Percentiles rank a stretch among this genome's conserved stretches.
These are phyloP conservation scores for Drosophila rufa DNA, from an alignment of 1,140 invertebrate species.

Conservation along the genomic window DNA sequence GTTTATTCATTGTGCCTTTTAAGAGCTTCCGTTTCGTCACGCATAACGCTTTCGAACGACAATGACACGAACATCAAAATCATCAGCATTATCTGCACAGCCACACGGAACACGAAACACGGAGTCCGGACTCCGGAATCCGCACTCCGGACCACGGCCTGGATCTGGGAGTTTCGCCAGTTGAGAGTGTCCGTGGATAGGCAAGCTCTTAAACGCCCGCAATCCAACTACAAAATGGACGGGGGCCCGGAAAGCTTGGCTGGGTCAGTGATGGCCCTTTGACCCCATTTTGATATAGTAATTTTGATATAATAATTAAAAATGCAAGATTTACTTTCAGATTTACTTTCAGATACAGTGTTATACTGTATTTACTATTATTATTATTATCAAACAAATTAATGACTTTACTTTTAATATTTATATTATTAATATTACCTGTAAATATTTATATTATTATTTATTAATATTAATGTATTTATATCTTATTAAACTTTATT, in stretches of 20 bases:
- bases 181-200: conserved; percentile 34
- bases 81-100: conserved; percentile 68
- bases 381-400: too few species aligned
- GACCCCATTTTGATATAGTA: background rate
- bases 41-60: conserved; percentile 75
- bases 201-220: conserved; percentile 29
- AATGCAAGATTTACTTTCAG: background rate
- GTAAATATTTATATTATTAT: too few species aligned
- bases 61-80: conserved; percentile 78
- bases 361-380: too few species aligned
- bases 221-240: conserved; percentile 56
- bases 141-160: conserved; percentile 14
- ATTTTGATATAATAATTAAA: too few species aligned
- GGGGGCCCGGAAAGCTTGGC: background rate
- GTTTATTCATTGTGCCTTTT: conserved; percentile 76
- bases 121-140: conserved; percentile 5
- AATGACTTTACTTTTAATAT: too few species aligned
- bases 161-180: conserved; percentile 8
- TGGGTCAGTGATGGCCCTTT: conserved; percentile 22
- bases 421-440: too few species aligned
- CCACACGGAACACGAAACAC: conserved; percentile 36
- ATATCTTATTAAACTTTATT: too few species aligned
- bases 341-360: too few species aligned
- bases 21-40: conserved; percentile 78
- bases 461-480: too few species aligned